These are phyloP conservation scores for Lanistes nyassanus DNA, from an alignment of 1,140 invertebrate genomes.

Conservation along the genomic window DNA sequence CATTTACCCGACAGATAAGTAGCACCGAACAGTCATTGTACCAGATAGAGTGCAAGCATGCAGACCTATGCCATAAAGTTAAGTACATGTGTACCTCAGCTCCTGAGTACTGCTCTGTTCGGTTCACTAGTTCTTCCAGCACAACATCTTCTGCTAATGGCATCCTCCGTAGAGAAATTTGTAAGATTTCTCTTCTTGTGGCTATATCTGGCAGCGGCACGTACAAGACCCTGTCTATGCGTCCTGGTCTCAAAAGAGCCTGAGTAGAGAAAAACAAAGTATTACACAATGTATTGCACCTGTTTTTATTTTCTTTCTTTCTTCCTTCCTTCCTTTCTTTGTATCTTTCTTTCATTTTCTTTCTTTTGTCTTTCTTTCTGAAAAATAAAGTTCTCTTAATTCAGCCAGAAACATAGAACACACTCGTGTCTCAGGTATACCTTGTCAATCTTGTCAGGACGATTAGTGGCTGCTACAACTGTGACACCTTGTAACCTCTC, in stretches of 20 bases:
- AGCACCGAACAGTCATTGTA: not conserved
- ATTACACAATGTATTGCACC: not conserved
- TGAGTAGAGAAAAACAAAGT: conserved; percentile 46
- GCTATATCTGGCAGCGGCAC: conserved; percentile 83
- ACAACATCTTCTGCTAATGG: conserved; percentile 73
- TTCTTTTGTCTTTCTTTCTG: conserved; percentile 6
- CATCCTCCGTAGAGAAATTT: conserved; percentile 73
- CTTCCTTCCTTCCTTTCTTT: not conserved
- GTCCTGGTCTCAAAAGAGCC: conserved; percentile 86
- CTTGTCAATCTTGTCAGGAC: conserved; percentile 90
- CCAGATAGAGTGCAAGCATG: not conserved
- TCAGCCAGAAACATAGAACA: not conserved
- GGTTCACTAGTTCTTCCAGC: conserved; percentile 73
- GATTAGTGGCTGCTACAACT: conserved; percentile 95
- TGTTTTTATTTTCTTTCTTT: not conserved
- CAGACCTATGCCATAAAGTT: not conserved
- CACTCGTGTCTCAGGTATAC: conserved; percentile 60
- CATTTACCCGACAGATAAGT: not conserved
- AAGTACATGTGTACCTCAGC: conserved; percentile 76
- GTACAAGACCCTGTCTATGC: conserved; percentile 89
- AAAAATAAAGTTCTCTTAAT: not conserved
- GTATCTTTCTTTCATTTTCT: conserved; percentile 5
- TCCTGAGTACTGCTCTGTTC: conserved; percentile 84
- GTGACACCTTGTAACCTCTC: conserved; percentile 98
- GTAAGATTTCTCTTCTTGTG: conserved; percentile 78